Evolutionary conservation across 2,888 invertebrate genomes (phyloP).

Genomic region (Hypomecis punctinalis): DNA sequence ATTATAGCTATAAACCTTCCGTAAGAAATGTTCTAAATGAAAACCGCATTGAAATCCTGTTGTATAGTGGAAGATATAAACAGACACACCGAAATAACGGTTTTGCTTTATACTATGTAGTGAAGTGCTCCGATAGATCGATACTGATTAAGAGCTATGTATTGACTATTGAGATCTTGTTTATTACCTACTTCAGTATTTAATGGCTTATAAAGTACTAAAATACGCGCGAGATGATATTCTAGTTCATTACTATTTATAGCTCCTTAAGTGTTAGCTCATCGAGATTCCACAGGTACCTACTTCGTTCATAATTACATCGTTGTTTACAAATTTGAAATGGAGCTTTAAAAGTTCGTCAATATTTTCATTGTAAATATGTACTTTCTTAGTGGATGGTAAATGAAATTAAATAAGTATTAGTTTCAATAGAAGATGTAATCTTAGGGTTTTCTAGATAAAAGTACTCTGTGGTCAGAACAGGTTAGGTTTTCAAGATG

Average conservation of each 20-base stretch:
- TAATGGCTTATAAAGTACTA: neutral
- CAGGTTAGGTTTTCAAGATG: neutral
- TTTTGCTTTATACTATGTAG: neutral
- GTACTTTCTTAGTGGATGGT: neutral
- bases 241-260: neutral
- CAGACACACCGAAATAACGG: too few species aligned
- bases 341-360: too few species aligned
- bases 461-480: slow-evolving; percentile 4
- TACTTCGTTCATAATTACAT: neutral
- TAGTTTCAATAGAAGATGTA: neutral
- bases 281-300: neutral
- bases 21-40: too few species aligned
- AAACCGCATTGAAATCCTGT: too few species aligned
- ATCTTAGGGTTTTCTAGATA: neutral
- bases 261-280: neutral
- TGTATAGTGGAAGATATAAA: too few species aligned
- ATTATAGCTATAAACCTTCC: too few species aligned
- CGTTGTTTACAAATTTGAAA: too few species aligned
- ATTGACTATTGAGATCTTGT: neutral
- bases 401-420: neutral
- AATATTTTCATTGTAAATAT: too few species aligned
- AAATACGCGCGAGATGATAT: neutral
- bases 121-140: slow-evolving; percentile 1
- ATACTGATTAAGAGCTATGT: neutral
- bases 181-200: slow-evolving; percentile 1